phyloP scores from a whole-genome alignment of 2,797 vertebrate genomes.

The Acipenser ruthenus region DNA sequence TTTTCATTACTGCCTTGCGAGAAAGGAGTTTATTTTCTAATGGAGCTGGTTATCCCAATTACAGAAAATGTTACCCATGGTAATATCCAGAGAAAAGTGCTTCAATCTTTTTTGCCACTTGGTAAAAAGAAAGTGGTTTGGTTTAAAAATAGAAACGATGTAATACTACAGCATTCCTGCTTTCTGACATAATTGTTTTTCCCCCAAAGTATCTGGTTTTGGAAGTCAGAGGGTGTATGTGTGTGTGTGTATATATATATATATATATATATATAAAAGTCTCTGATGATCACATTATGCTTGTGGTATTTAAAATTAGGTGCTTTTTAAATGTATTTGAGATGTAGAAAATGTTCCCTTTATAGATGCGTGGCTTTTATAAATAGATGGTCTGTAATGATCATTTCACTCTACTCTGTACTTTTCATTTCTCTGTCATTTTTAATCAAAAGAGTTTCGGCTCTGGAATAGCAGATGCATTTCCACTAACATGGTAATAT shows the following conservation, averaged over 20 bases:
- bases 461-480: slow-evolving; percentile 4
- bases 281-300: slow-evolving; percentile 5
- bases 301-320: slow-evolving; percentile 10
- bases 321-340: slow-evolving; percentile 3
- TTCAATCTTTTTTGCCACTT: not conserved
- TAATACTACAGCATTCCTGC: not conserved
- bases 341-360: slow-evolving; percentile 9
- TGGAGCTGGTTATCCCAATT: slow-evolving; percentile 9
- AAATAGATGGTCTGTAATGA: slow-evolving; percentile 11
- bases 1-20: not conserved
- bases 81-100: not conserved
- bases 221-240: not conserved
- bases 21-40: not conserved
- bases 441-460: not conserved
- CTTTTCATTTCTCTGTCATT: not conserved
- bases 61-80: slow-evolving; percentile 9
- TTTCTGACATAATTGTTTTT: not conserved
- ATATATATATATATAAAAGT: not conserved
- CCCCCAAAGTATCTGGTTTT: not conserved
- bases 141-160: slow-evolving; percentile 10
- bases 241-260: too few relatives aligned
- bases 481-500: not conserved
- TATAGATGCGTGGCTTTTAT: not conserved
- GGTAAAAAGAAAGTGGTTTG: not conserved
- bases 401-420: slow-evolving; percentile 1